Percentiles rank a stretch among this genome's conserved stretches.
Evolutionary conservation across 2,888 invertebrate species (phyloP).

Genomic region (Folsomia candida): DNA sequence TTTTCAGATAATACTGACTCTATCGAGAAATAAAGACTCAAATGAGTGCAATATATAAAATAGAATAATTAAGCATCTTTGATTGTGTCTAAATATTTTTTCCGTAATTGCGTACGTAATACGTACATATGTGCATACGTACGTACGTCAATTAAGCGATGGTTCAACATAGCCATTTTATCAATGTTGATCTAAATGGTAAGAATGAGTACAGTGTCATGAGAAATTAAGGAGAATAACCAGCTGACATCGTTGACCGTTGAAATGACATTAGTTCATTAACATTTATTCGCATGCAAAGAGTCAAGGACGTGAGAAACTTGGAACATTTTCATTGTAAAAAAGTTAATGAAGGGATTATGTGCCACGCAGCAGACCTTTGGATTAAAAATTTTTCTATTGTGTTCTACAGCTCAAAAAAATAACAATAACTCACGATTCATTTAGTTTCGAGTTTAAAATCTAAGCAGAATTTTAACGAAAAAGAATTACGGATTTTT

Average conservation of each 20-base stretch:
- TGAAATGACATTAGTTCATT: neutral
- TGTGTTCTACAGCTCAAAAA: no score
- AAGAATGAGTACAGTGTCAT: slow-evolving; percentile 2
- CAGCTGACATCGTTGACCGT: neutral
- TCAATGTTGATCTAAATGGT: neutral
- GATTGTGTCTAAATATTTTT: neutral
- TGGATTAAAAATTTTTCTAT: no score
- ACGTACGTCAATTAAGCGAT: no score
- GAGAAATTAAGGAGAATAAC: neutral
- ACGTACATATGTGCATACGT: no score
- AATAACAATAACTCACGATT: neutral
- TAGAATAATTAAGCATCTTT: neutral
- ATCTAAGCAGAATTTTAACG: no score
- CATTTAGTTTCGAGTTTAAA: neutral
- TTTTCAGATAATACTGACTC: neutral
- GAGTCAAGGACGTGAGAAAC: slow-evolving; percentile 16
- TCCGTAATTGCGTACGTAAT: neutral
- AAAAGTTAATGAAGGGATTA: no score
- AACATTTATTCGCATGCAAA: neutral
- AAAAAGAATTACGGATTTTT: no score
- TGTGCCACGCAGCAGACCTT: no score
- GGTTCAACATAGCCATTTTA: no score
- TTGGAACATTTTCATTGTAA: no score
- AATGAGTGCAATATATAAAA: neutral
- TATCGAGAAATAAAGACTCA: neutral